Base-by-base conservation (phyloP, 2,113 vertebrate species). In the Rhynchomys soricoides region DNA sequence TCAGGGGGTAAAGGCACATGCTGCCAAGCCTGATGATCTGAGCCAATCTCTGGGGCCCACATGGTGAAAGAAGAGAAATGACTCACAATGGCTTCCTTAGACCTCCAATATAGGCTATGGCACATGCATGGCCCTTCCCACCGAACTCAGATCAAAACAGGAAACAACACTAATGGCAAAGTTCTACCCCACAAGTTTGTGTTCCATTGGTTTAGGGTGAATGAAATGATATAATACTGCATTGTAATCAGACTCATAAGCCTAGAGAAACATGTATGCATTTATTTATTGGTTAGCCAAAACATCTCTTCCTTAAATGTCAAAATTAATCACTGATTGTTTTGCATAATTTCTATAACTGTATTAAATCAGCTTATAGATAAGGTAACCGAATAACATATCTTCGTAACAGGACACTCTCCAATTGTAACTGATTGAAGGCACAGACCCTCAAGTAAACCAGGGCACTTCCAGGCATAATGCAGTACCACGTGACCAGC, bases 261-360 rank as follows among this genome's bases (percentile, higher is more conserved):
- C n/a, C 5, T 43, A 52, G 16, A 40, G 55, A 37, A 86, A 75
- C 87, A 57, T 66, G 45, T 43, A 13, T 9, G 37, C 17, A 37
- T 37, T 66, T 89, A 94, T 75, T 94, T 94, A 82, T 68, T 52
- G 10, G 59, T 48, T 43, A 94, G 73, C 62, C 71, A 94, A 93
- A 95, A 95, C 13, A 24, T 50, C 50, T 79, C 86, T 96, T 82
- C 48, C 73, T 87, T 91, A 66, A 77, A 77, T 92, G 62, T 19
- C 31, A 89, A 92, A 96, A 92, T 79, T 13, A 95, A 55, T 81
- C 64, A 55, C 45, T 62, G 6, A 68, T 90, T 91, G 34, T 70
- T 91, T 74, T n/a, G 91, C 86, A 87, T 93, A 81, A 90, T 90
- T 86, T 85, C 26, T 85, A 64, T 73, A 91, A 68, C 78, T 95